Evolutionary conservation across 2,888 invertebrate genomes (phyloP).

Genomic region (Liodrosophila aerea): DNA sequence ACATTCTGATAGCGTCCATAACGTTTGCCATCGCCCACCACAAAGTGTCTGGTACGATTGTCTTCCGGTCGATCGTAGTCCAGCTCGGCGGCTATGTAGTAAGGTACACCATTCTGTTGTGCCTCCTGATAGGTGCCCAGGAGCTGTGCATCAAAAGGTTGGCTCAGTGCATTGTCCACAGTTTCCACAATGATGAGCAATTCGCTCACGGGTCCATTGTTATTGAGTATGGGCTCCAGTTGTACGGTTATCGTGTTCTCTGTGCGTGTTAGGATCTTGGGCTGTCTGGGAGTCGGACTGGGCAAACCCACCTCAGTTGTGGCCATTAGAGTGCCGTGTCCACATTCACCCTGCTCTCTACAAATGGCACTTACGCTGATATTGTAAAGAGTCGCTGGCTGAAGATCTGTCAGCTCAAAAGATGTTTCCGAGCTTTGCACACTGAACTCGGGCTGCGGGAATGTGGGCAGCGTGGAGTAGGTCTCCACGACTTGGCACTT

Average conservation of each 20-base stretch:
- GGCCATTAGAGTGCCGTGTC: conserved; percentile 84
- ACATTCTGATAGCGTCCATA: conserved; percentile 91
- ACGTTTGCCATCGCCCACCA: conserved; percentile 88
- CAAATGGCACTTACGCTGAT: conserved; percentile 88
- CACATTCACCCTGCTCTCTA: conserved; percentile 82
- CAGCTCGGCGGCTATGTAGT: conserved; percentile 92
- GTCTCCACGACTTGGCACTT: conserved; percentile 84
- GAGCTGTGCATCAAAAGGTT: conserved; percentile 85
- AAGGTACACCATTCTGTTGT: conserved; percentile 86
- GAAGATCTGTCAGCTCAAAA: conserved; percentile 85
- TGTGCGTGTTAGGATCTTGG: conserved; percentile 85
- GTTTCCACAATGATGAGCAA: conserved; percentile 88
- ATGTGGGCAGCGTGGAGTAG: conserved; percentile 84
- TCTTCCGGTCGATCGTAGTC: conserved; percentile 83
- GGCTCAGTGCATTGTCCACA: conserved; percentile 87
- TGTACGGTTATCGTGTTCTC: conserved; percentile 86
- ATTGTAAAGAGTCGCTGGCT: conserved; percentile 90
- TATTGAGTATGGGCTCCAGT: conserved; percentile 87
- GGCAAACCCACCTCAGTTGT: conserved; percentile 89
- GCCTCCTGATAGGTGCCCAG: conserved; percentile 88
- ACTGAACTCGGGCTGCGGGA: conserved; percentile 84
- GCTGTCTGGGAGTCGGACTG: conserved; percentile 88
- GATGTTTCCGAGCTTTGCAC: conserved; percentile 85
- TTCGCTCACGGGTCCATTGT: conserved; percentile 90
- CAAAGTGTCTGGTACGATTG: conserved; percentile 86